Base-by-base conservation (phyloP, 2,113 vertebrate genomes). In the Elanoides forficatus region DNA sequence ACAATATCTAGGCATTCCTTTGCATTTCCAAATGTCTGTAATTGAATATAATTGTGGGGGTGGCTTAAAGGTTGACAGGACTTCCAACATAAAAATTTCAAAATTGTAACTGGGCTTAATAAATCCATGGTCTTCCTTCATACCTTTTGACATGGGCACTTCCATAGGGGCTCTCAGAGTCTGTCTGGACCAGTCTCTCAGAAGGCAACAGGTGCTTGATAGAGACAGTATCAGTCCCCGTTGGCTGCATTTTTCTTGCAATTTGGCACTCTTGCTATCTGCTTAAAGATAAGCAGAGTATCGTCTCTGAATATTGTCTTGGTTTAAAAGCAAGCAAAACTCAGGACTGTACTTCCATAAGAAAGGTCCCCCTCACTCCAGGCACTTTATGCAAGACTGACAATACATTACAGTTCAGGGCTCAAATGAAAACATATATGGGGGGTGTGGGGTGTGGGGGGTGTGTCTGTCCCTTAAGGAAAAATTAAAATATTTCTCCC, bases 401-500 rank as follows among this genome's bases (percentile, higher is more conserved):
- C 15, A 80, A 21, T n/a, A 23, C 9, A 10, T 79, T 90, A 43
- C 25, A 79, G 32, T 86, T 59, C 38, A 63, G 62, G 13, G 10
- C 23, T 88, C 23, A 63, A 76, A 76, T 60, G 11, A 82, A 81
- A 88, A 83, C 85, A 25, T 72, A 59, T 2, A 12, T 38, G 3
- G 6, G 0, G 0, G 4, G 6, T 11, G 1, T 6, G 36, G 12
- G 4, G 3, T 4, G 29, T 12, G 48, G 48, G 12, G 6, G 13
- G 3, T 38, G 45, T 56, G 22, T 47, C 26, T 80, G 17, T 83
- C 80, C 22, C 62, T 83, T 43, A 36, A 52, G 13, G 67, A 47
- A 91, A 76, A 83, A 56, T 26, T 60, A 34, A 80, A 96, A 67
- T 0, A 32, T 36, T 81, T 70, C 0, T 55, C n/a, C 58, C 40